These are phyloP conservation scores for Syngnathoides biaculeatus DNA, from an alignment of 2,113 vertebrate species.

Conservation along the genomic window DNA sequence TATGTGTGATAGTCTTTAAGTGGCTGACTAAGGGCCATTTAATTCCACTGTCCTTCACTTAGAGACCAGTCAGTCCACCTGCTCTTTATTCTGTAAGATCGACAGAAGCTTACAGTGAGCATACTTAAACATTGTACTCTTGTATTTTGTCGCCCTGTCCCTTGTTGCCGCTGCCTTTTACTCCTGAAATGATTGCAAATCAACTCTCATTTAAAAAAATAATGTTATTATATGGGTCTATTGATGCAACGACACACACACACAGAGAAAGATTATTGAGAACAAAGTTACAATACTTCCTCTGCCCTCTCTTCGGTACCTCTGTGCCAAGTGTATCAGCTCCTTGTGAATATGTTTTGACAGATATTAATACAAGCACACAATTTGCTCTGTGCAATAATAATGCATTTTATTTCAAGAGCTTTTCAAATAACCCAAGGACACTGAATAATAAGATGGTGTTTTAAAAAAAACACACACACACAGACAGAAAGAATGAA, in stretches of 20 bases:
- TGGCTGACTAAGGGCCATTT: conserved; percentile 8
- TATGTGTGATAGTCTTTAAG: background rate
- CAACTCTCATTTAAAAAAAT: background rate
- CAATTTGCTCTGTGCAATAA: conserved; percentile 40
- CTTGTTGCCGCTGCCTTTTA: background rate
- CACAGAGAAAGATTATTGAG: background rate
- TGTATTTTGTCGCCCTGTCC: background rate
- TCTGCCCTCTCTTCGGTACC: conserved; percentile 19
- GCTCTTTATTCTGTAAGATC: conserved; percentile 19
- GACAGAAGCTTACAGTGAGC: conserved; percentile 14
- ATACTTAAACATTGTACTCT: conserved; percentile 21
- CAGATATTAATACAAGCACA: conserved; percentile 43
- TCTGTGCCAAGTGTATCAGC: conserved; percentile 1
- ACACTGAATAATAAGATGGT: no score
- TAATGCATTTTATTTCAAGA: no score
- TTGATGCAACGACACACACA: background rate
- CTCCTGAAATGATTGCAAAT: background rate
- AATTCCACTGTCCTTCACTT: conserved; percentile 17
- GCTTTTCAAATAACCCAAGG: no score
- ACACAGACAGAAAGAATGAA: no score
- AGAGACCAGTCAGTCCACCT: conserved; percentile 20
- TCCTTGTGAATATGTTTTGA: conserved; percentile 28
- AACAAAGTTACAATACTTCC: conserved; percentile 13
- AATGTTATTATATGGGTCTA: background rate
- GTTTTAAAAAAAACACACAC: no score